These are phyloP conservation scores for Manis pentadactyla DNA, from an alignment of 2,797 vertebrate genomes.

Conservation along the genomic window DNA sequence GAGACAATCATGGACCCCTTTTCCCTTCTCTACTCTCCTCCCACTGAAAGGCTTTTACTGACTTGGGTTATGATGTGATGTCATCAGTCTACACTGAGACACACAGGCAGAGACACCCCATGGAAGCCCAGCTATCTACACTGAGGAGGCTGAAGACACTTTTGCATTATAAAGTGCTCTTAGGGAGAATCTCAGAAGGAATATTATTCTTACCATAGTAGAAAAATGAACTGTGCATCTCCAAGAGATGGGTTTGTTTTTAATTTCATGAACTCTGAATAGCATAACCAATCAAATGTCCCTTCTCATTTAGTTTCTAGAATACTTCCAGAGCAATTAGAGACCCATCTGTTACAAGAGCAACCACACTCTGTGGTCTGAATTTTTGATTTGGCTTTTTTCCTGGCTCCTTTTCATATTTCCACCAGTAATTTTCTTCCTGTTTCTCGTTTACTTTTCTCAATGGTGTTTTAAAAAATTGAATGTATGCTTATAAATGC, in stretches of 20 bases:
- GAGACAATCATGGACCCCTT: not conserved
- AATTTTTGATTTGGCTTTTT: conserved; percentile 14
- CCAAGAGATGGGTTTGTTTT: not conserved
- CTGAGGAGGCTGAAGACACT: not conserved
- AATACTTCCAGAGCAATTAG: not conserved
- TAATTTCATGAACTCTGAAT: not conserved
- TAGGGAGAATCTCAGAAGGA: not conserved
- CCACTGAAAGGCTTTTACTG: not conserved
- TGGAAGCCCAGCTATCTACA: not conserved
- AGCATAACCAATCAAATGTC: not conserved
- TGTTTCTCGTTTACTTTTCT: conserved; percentile 7
- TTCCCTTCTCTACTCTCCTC: not conserved
- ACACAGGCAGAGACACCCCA: not conserved
- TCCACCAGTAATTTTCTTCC: conserved; percentile 23
- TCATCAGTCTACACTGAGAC: not conserved
- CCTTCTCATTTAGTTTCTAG: conserved; percentile 34
- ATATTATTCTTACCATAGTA: not conserved
- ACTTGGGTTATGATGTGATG: not conserved
- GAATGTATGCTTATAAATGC: not conserved
- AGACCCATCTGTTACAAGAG: not conserved
- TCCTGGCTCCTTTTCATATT: not conserved
- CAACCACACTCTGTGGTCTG: not conserved
- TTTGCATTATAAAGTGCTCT: not conserved
- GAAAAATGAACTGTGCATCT: not conserved
- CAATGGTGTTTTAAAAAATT: conserved; percentile 24